phyloP scores from a whole-genome alignment of 2,797 vertebrate genomes.

The Huso huso region DNA sequence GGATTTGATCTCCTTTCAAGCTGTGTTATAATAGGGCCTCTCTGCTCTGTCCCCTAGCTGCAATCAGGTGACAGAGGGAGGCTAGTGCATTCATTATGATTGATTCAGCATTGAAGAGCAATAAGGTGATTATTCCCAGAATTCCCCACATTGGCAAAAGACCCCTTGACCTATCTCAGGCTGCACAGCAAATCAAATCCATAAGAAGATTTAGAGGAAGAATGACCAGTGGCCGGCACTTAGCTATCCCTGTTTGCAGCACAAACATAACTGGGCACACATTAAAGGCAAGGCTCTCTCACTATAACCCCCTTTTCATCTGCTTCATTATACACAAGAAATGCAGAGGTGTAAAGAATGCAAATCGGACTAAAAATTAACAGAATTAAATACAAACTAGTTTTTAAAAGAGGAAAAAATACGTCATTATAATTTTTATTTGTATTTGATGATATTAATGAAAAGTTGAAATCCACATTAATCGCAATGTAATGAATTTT shows the following conservation, averaged over 20 bases:
- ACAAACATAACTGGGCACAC: slow-evolving; percentile 47
- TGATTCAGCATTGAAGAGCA: slow-evolving; percentile 77
- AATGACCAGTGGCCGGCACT: slow-evolving; percentile 44
- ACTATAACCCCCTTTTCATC: slow-evolving; percentile 47
- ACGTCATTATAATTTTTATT: too few species aligned
- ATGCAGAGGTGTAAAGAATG: slow-evolving; percentile 51
- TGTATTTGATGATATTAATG: too few species aligned
- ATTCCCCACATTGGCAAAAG: slow-evolving; percentile 72
- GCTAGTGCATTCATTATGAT: slow-evolving; percentile 94
- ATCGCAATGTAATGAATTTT: too few species aligned
- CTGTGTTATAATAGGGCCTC: slow-evolving; percentile 65
- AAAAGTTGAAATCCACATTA: too few species aligned
- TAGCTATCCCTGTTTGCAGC: slow-evolving; percentile 44
- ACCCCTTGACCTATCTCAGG: slow-evolving; percentile 86
- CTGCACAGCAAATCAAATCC: slow-evolving; percentile 83
- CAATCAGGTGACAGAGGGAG: slow-evolving; percentile 71
- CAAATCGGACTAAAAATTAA: slow-evolving; percentile 53
- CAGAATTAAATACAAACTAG: slow-evolving; percentile 46
- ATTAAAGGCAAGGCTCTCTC: slow-evolving; percentile 20
- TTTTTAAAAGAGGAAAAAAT: too few species aligned
- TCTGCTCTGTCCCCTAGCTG: slow-evolving; percentile 76
- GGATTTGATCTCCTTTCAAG: slow-evolving; percentile 83
- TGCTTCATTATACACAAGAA: slow-evolving; percentile 41
- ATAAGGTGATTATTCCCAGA: slow-evolving; percentile 86
- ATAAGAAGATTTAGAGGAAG: slow-evolving; percentile 77